phyloP scores from a whole-genome alignment of 2,888 invertebrate genomes.

The Notodonta dromedarius region DNA sequence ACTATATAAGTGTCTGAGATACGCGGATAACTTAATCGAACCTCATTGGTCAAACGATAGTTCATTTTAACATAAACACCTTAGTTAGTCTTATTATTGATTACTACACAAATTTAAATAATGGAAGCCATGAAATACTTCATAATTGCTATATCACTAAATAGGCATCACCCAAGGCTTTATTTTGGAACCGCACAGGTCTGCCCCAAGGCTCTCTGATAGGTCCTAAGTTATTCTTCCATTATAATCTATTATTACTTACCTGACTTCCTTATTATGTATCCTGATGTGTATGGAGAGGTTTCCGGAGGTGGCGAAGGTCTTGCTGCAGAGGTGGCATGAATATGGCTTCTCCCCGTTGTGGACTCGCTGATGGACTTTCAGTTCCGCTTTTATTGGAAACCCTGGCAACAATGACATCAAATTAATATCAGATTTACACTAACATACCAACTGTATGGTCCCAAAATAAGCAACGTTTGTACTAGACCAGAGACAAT shows the following conservation, averaged over 20 bases:
- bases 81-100: not conserved
- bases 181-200: not conserved
- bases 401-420: conserved; percentile 56
- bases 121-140: too few relatives aligned
- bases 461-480: too few relatives aligned
- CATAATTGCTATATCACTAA: too few relatives aligned
- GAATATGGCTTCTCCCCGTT: conserved; percentile 79
- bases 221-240: not conserved
- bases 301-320: conserved; percentile 77
- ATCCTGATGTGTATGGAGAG: conserved; percentile 75
- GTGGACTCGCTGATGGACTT: conserved; percentile 74
- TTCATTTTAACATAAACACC: too few relatives aligned
- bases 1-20: too few relatives aligned
- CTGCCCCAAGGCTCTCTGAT: not conserved
- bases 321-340: conserved; percentile 72
- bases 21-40: too few relatives aligned
- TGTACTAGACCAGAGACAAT: too few relatives aligned
- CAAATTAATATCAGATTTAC: too few relatives aligned
- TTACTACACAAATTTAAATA: too few relatives aligned
- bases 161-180: too few relatives aligned
- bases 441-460: too few relatives aligned
- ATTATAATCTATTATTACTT: not conserved
- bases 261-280: conserved; percentile 79
- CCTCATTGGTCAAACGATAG: too few relatives aligned
- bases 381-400: conserved; percentile 71